Conservation (phyloP, 2,113 vertebrate genomes). For the Uria aalge region DNA sequence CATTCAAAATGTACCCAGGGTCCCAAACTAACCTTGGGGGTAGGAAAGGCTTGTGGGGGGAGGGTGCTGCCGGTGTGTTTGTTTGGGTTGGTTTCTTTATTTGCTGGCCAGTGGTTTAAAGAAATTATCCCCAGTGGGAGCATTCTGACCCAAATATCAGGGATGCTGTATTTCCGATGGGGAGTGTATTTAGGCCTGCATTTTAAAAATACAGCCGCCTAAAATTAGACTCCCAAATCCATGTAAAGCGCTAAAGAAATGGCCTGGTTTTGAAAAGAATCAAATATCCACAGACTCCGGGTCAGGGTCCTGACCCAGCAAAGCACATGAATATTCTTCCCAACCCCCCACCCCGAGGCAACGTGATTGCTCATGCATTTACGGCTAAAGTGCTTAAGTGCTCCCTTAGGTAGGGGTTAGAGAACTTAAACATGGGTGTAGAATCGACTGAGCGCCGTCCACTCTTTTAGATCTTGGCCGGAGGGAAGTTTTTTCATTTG, state of each 20-base stretch:
- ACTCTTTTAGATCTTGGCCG: neutral
- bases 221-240: constrained; percentile 18
- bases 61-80: neutral
- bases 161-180: neutral
- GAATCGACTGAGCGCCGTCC: neutral
- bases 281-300: neutral
- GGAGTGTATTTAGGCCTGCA: neutral
- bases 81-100: neutral
- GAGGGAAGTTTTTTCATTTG: neutral
- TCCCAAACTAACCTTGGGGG: constrained; percentile 42
- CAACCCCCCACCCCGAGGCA: neutral
- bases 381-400: constrained; percentile 44
- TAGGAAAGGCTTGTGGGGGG: neutral
- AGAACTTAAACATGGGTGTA: neutral
- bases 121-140: neutral
- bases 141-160: neutral
- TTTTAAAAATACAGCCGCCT: constrained; percentile 4
- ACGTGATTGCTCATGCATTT: neutral
- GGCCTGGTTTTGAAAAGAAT: constrained; percentile 11
- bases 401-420: constrained; percentile 3
- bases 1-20: constrained; percentile 10
- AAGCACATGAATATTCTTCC: neutral
- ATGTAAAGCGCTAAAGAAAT: neutral
- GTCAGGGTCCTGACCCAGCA: constrained; percentile 29
- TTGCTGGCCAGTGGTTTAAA: neutral